Conservation (phyloP, 2,113 vertebrate genomes). For the Erpornis zantholeuca region DNA sequence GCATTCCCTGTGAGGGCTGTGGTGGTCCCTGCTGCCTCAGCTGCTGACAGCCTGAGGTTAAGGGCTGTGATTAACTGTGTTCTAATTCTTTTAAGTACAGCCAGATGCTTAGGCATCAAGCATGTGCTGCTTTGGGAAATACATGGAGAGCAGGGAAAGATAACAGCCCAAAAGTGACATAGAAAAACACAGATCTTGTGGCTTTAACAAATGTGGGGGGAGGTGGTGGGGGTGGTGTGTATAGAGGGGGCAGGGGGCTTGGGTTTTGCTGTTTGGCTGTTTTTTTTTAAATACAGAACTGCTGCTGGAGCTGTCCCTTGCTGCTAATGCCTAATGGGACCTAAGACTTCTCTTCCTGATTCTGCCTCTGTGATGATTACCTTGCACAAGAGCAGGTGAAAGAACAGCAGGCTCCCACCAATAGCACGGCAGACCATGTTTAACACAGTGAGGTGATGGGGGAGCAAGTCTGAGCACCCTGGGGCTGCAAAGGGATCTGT, state of each 20-base stretch:
- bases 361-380: neutral
- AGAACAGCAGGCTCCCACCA: neutral
- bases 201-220: neutral
- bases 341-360: neutral
- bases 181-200: neutral
- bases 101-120: neutral
- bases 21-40: fast-evolving
- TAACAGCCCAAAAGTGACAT: neutral
- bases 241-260: fast-evolving
- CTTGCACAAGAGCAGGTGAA: neutral
- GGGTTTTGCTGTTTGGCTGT: neutral
- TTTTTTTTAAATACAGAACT: neutral
- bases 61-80: neutral
- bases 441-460: neutral
- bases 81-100: neutral
- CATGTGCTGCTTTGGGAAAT: neutral
- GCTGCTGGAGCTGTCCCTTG: neutral
- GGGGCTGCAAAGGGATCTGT: neutral
- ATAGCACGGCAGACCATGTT: neutral
- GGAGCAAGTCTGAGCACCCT: neutral
- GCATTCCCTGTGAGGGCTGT: neutral
- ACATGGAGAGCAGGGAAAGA: neutral
- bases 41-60: neutral
- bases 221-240: no score
- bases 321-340: neutral